Conservation (phyloP, 2,113 vertebrate genomes). For the Dicaeum eximium region DNA sequence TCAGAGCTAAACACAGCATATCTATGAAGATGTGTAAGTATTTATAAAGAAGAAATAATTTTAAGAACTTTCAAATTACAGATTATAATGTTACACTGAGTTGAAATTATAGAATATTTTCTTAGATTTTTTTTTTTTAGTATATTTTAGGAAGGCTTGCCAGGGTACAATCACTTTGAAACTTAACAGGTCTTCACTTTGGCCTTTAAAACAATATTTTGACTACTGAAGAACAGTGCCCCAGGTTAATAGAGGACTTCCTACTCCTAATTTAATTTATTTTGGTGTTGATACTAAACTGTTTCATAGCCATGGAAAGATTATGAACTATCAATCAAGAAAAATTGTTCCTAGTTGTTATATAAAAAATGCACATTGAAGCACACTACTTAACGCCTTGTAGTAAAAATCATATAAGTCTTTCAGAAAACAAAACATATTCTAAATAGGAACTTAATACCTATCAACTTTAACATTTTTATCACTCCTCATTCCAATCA, state of each 20-base stretch:
- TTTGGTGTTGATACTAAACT: background rate
- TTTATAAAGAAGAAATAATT: background rate
- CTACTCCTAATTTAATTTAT: background rate
- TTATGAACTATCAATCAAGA: background rate
- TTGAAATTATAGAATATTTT: background rate
- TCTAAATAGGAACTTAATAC: background rate
- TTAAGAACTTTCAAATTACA: background rate
- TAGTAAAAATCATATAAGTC: background rate
- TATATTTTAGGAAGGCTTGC: background rate
- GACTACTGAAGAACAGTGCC: background rate
- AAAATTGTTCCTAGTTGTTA: background rate
- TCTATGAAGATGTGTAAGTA: background rate
- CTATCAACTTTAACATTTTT: background rate
- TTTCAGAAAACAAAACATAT: background rate
- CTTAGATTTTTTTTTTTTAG: background rate
- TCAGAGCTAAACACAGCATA: background rate
- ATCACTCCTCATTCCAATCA: background rate
- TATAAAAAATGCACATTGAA: background rate
- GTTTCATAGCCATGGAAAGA: background rate
- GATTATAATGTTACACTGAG: background rate
- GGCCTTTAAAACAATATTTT: background rate
- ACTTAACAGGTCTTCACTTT: background rate
- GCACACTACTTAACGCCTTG: background rate
- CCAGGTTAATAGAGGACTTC: background rate
- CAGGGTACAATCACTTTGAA: background rate